These are phyloP conservation scores for Choristoneura fumiferana DNA, from an alignment of 1,140 invertebrate genomes.

Conservation along the genomic window DNA sequence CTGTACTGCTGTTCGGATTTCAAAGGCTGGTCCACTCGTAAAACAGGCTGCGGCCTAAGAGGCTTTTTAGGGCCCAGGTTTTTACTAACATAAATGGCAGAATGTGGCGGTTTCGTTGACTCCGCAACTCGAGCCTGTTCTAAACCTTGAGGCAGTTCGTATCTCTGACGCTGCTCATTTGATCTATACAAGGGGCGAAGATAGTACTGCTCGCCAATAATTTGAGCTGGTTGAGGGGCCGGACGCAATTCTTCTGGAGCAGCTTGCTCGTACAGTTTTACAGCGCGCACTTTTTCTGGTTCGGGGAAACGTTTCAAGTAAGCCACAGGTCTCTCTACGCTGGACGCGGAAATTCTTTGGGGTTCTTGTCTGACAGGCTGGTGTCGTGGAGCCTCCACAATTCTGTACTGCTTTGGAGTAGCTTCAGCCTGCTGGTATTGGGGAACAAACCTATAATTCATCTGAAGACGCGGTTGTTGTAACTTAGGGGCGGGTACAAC, in stretches of 20 bases:
- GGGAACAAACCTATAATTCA: conserved; percentile 48
- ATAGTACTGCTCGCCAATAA: conserved; percentile 56
- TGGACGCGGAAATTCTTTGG: conserved; percentile 40
- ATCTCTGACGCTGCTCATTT: conserved; percentile 47
- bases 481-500: conserved; percentile 64
- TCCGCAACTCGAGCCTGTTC: conserved; percentile 43
- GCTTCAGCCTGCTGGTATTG: conserved; percentile 63
- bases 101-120: conserved; percentile 54
- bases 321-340: conserved; percentile 58
- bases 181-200: conserved; percentile 52
- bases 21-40: conserved; percentile 24
- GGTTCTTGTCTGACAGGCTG: conserved; percentile 48
- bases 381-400: conserved; percentile 51
- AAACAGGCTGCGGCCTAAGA: conserved; percentile 19
- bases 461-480: conserved; percentile 46
- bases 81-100: conserved; percentile 64
- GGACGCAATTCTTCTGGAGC: conserved; percentile 37
- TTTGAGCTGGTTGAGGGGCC: conserved; percentile 45
- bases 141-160: conserved; percentile 36
- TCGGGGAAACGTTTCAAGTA: conserved; percentile 66
- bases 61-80: conserved; percentile 55
- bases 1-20: conserved; percentile 39
- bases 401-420: conserved; percentile 59
- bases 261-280: conserved; percentile 53
- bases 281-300: conserved; percentile 48